Conservation (phyloP, 2,888 invertebrate species). For the Tetranychus truncatus region DNA sequence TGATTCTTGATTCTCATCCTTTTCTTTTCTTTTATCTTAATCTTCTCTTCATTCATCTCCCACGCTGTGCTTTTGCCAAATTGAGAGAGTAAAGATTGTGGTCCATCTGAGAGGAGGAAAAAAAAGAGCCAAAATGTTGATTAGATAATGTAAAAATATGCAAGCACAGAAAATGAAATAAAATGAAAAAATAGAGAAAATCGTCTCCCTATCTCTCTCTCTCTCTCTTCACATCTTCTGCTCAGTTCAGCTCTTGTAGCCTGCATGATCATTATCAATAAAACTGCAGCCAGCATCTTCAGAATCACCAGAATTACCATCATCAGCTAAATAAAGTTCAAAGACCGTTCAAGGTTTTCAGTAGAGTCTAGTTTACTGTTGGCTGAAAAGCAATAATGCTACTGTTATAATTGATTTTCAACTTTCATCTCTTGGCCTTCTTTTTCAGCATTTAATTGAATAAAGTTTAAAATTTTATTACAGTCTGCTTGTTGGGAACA, state of each 20-base stretch:
- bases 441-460: no score
- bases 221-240: not conserved
- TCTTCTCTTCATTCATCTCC: not conserved
- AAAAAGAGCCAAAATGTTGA: no score
- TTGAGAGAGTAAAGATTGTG: not conserved
- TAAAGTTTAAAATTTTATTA: no score
- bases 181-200: not conserved
- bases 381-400: not conserved
- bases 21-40: not conserved
- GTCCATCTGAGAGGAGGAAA: no score
- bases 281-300: not conserved
- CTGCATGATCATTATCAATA: not conserved
- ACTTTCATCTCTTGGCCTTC: no score
- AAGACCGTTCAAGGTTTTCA: not conserved
- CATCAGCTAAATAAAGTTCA: not conserved
- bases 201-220: not conserved
- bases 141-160: no score
- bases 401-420: no score
- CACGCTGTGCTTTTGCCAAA: not conserved
- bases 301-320: no score
- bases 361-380: not conserved
- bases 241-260: not conserved
- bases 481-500: no score
- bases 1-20: not conserved
- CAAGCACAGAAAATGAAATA: no score